Conservation (phyloP, 2,113 vertebrate species). For the Pterocles gutturalis region DNA sequence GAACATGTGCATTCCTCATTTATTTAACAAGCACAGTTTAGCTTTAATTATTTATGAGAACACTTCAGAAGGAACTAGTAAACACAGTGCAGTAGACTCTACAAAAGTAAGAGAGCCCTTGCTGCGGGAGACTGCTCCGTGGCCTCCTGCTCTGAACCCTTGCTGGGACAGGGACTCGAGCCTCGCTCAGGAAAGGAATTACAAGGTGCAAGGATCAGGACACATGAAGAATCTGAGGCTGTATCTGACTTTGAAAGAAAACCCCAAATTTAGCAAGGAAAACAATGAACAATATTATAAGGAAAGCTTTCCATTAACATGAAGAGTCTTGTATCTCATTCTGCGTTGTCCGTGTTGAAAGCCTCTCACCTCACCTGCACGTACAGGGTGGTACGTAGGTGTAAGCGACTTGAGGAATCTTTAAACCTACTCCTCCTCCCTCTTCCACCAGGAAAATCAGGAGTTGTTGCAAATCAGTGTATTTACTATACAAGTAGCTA, state of each 20-base stretch:
- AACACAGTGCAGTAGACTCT: neutral
- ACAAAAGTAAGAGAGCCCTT: neutral
- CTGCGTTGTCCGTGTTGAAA: neutral
- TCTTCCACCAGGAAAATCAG: neutral
- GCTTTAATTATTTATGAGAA: constrained; percentile 62
- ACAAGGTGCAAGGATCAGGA: neutral
- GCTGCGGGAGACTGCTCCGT: neutral
- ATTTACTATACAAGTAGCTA: neutral
- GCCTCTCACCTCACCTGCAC: neutral
- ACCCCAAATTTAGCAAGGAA: neutral
- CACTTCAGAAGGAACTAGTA: constrained; percentile 46
- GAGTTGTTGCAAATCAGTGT: neutral
- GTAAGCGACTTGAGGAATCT: neutral
- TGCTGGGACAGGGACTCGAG: neutral
- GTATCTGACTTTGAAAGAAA: neutral
- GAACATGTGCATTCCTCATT: constrained; percentile 51
- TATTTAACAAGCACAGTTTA: constrained; percentile 69
- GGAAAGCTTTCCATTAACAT: neutral
- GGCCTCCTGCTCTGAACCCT: neutral
- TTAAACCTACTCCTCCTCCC: neutral
- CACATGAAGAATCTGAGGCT: neutral
- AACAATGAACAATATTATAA: neutral
- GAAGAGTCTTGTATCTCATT: neutral
- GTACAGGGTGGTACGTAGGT: neutral
- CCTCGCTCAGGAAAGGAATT: neutral